phyloP scores from a whole-genome alignment of 2,113 vertebrate genomes.

The Chloropsis hardwickii region DNA sequence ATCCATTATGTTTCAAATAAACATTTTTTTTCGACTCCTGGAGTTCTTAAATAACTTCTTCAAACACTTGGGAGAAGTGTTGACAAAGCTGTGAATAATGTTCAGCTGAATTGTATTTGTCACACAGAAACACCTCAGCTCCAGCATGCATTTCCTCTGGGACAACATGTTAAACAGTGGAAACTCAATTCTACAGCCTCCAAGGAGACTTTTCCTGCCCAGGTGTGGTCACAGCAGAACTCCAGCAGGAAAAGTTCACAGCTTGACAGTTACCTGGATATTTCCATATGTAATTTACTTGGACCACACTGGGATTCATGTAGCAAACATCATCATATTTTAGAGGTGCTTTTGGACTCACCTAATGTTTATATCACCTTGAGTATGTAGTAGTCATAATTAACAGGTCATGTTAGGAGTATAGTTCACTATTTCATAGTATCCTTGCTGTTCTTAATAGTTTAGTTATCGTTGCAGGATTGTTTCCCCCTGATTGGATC shows the following conservation, averaged over 20 bases:
- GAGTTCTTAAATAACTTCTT: constrained; percentile 39
- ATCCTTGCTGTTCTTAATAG: neutral
- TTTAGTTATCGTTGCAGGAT: neutral
- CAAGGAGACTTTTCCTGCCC: neutral
- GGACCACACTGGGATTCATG: neutral
- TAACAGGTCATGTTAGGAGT: neutral
- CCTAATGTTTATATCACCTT: neutral
- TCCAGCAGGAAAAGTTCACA: neutral
- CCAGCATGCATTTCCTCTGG: neutral
- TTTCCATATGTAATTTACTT: neutral
- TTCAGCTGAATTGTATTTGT: neutral
- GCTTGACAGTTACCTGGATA: neutral
- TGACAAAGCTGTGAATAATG: constrained; percentile 36
- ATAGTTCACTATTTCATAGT: neutral
- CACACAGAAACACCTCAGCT: neutral
- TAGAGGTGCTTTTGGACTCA: neutral
- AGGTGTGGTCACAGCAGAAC: neutral
- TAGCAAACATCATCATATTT: neutral
- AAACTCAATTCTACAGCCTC: neutral
- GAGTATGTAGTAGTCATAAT: neutral
- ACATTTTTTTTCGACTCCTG: neutral
- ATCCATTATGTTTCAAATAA: constrained; percentile 46
- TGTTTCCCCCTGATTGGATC: neutral
- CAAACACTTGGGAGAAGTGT: neutral
- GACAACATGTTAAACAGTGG: neutral